Base-by-base conservation (phyloP, 1,140 invertebrate genomes). In the Ruditapes philippinarum region DNA sequence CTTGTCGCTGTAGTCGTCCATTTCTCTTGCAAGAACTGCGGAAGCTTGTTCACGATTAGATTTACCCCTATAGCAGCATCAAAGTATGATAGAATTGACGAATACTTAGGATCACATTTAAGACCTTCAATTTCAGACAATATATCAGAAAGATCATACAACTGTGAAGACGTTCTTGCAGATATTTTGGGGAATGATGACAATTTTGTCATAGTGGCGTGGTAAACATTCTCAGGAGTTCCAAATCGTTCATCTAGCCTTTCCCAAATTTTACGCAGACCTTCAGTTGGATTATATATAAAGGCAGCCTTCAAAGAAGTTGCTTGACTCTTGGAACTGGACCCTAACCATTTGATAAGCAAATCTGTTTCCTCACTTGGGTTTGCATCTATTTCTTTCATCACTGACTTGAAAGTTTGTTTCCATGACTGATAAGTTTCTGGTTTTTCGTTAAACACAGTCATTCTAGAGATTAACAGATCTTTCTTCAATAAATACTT, bases 231-330 rank as follows among this genome's bases (percentile, higher is more conserved):
- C 74, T 92, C 90, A 28, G 90, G 90, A 12, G 42, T 36, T 3
- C 88, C 91, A 83, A 83, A 92, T 5, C 91, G 31, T 25, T 93
- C 91, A 1, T 93, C 78, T n/a, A 92, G 57, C 17, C 91, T 54
- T 12, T 89, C 68, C 89, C 88, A 91, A n/a, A 92, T 80, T 36
- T 83, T 49, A 36, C 40, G 3, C 78, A 92, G 40, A 3, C 88
- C 74, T 33, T 54, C 74, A 31, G 7, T 25, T 88, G 88, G 68
- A 87, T 62, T n/a, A 31, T 22, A 17, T 2, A 33, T 49, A 51
- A 88, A 88, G 14, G 90, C 73, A 42, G 79, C 79, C 31, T 84
- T 54, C 31, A 91, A 62, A 36, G 60, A 87, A 7, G 54, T 51
- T 51, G 87, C 90, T 49, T 91, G 89, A 38, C 65, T 90, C 2